These are phyloP conservation scores for Episyrphus balteatus DNA, from an alignment of 1,140 invertebrate genomes.

Conservation along the genomic window DNA sequence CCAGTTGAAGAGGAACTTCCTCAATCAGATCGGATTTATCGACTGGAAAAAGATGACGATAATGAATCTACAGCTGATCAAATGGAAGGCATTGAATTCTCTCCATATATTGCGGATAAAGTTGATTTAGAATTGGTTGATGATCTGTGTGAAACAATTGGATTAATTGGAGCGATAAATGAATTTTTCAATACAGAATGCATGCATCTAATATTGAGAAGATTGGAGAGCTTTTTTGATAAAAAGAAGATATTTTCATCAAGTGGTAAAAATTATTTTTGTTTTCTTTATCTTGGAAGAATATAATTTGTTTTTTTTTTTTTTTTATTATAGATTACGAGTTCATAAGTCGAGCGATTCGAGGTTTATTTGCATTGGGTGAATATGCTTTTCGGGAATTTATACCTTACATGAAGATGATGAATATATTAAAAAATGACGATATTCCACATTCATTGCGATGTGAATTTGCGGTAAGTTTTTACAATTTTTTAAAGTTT, in stretches of 20 bases:
- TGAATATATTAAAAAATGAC: slow-evolving; percentile 19
- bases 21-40: background rate
- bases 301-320: no score
- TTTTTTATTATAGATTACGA: slow-evolving; percentile 15
- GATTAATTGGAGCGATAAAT: slow-evolving; percentile 20
- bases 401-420: slow-evolving; percentile 20
- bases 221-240: slow-evolving; percentile 25
- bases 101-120: slow-evolving; percentile 25
- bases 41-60: slow-evolving; percentile 17
- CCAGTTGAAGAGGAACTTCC: no score
- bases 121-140: slow-evolving; percentile 17
- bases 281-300: no score
- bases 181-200: slow-evolving; percentile 30
- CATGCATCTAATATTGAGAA: slow-evolving; percentile 22
- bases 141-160: slow-evolving; percentile 28
- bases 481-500: background rate
- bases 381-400: slow-evolving; percentile 35
- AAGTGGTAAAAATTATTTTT: slow-evolving; percentile 10
- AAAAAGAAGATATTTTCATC: slow-evolving; percentile 18
- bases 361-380: slow-evolving; percentile 26
- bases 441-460: slow-evolving; percentile 21
- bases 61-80: background rate
- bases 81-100: slow-evolving; percentile 7
- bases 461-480: slow-evolving; percentile 17
- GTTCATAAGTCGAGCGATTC: slow-evolving; percentile 24